phyloP scores from a whole-genome alignment of 2,113 vertebrate genomes.

The Cebidichthys violaceus region DNA sequence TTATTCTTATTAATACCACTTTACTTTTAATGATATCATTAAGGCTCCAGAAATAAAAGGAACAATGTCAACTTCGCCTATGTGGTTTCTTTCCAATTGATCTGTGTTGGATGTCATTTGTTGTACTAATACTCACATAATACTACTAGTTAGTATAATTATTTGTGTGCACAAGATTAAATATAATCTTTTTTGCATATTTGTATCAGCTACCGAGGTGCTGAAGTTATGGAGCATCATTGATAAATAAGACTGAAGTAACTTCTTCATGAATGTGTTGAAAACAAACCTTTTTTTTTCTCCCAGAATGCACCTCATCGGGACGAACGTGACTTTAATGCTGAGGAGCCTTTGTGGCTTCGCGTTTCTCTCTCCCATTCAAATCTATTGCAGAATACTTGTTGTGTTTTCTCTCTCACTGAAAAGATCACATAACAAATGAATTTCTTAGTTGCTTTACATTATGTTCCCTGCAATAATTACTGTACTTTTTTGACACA shows the following conservation, averaged over 20 bases:
- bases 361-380: neutral
- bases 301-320: neutral
- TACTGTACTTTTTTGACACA: slow-evolving; percentile 55
- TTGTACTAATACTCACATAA: neutral
- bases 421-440: slow-evolving; percentile 58
- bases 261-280: neutral
- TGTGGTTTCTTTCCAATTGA: no score
- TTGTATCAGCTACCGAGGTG: neutral
- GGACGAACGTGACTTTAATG: rapidly evolving
- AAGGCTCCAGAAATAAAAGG: neutral
- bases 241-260: neutral
- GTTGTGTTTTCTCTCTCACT: slow-evolving; percentile 42
- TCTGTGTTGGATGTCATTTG: neutral
- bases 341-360: neutral
- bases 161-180: neutral
- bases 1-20: neutral
- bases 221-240: neutral
- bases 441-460: slow-evolving; percentile 61
- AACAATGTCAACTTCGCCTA: neutral
- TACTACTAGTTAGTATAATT: no score
- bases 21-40: neutral
- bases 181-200: neutral
- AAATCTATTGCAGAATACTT: slow-evolving; percentile 68
- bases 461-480: slow-evolving; percentile 72
- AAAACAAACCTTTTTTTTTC: slow-evolving; percentile 6